A percentile compares a stretch with the other conserved stretches of the same genome.
These are phyloP conservation scores for Euleptes europaea DNA, from an alignment of 2,113 vertebrate genomes.

Conservation along the genomic window DNA sequence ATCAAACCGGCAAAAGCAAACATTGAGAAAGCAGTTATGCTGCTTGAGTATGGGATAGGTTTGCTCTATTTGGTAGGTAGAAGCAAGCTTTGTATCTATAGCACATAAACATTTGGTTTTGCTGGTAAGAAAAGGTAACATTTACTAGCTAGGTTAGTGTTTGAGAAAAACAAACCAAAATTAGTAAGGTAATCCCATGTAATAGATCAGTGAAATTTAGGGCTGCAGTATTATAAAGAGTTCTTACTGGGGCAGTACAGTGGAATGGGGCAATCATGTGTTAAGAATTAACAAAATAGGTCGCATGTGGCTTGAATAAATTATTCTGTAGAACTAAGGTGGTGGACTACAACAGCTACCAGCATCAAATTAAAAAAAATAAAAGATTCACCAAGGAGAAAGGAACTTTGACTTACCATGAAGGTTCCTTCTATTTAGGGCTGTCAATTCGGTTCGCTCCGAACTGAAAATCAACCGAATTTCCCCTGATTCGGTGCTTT, in stretches of 20 bases:
- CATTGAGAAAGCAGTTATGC: slow-evolving; percentile 47
- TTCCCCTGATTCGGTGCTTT: too few species aligned
- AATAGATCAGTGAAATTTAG: slow-evolving; percentile 12
- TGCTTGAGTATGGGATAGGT: slow-evolving; percentile 13
- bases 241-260: not conserved
- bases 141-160: slow-evolving; percentile 12
- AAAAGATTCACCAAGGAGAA: not conserved
- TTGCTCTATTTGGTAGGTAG: slow-evolving; percentile 41
- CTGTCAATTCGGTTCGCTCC: too few species aligned
- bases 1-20: slow-evolving; percentile 31
- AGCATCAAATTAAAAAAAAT: not conserved
- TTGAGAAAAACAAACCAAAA: not conserved
- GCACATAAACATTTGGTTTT: slow-evolving; percentile 23
- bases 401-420: not conserved
- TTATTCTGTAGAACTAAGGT: not conserved
- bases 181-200: not conserved
- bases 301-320: not conserved
- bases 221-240: slow-evolving; percentile 45
- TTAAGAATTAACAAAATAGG: not conserved
- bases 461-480: too few species aligned
- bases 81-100: slow-evolving; percentile 43
- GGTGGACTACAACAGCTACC: not conserved
- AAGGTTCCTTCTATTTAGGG: too few species aligned
- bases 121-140: slow-evolving; percentile 40
- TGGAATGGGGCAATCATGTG: not conserved